Evolutionary conservation across 1,140 invertebrate genomes (phyloP).

Genomic region (Penaeus indicus): DNA sequence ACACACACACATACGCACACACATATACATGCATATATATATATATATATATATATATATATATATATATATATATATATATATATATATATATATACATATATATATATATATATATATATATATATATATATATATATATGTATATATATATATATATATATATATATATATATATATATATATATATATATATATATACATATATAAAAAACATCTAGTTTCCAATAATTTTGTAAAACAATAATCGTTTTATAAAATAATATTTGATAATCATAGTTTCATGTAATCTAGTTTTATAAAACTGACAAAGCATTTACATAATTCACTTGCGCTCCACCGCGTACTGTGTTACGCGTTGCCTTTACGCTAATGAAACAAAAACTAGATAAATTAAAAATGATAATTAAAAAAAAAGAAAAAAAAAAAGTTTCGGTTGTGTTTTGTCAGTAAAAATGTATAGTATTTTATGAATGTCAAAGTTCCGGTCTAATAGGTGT

Average conservation of each 20-base stretch:
- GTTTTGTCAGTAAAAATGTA: no score
- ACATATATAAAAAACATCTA: no score
- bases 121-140: conserved; percentile 5
- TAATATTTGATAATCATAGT: neutral
- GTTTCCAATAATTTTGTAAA: no score
- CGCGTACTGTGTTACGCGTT: neutral
- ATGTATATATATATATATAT: neutral
- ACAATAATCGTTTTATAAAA: no score
- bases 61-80: conserved; percentile 22
- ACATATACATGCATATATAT: neutral
- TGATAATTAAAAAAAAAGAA: no score
- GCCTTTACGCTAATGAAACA: no score
- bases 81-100: conserved; percentile 41
- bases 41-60: conserved; percentile 32
- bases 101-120: conserved; percentile 8
- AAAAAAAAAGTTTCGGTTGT: no score
- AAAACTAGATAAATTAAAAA: no score
- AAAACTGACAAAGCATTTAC: neutral
- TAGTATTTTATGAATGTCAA: no score
- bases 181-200: conserved; percentile 36
- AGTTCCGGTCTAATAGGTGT: no score
- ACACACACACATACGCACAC: conserved; percentile 15
- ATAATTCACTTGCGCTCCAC: conserved; percentile 39
- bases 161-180: neutral
- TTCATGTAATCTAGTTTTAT: neutral